phyloP scores from a whole-genome alignment of 2,888 invertebrate species.

The Tipula helvola region DNA sequence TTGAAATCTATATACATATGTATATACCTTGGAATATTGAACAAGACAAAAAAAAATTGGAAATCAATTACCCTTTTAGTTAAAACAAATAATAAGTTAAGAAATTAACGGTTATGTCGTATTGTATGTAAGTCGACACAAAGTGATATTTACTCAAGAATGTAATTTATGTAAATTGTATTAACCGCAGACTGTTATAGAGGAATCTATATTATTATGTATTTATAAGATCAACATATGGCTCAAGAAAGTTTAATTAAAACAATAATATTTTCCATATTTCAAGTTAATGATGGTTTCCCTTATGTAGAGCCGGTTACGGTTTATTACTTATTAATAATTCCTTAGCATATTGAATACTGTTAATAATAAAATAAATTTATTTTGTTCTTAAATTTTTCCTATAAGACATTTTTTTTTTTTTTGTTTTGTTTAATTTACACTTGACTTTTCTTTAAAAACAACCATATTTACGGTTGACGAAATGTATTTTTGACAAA shows the following conservation, averaged over 20 bases:
- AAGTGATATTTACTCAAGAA: not conserved
- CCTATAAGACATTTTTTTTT: not conserved
- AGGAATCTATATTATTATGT: not conserved
- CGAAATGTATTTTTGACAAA: not conserved
- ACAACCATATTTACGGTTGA: not conserved
- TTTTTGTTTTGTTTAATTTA: not conserved
- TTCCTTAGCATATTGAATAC: not conserved
- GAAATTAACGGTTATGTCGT: not conserved
- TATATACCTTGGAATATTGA: not conserved
- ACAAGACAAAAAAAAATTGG: not conserved
- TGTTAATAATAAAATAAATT: not conserved
- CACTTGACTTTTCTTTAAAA: not conserved
- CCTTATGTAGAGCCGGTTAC: not conserved
- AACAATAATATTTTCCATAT: not conserved
- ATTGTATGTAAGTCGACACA: not conserved
- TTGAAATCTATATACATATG: not conserved
- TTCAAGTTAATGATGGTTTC: not conserved
- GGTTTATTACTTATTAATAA: not conserved
- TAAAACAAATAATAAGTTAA: not conserved
- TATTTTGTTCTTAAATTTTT: not conserved
- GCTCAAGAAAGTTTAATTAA: not conserved
- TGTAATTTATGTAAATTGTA: slow-evolving; percentile 4
- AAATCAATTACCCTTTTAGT: not conserved
- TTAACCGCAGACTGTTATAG: not conserved
- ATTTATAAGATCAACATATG: not conserved